Evolutionary conservation across 2,888 invertebrate genomes (phyloP).

Genomic region (Plagodis dolabraria): DNA sequence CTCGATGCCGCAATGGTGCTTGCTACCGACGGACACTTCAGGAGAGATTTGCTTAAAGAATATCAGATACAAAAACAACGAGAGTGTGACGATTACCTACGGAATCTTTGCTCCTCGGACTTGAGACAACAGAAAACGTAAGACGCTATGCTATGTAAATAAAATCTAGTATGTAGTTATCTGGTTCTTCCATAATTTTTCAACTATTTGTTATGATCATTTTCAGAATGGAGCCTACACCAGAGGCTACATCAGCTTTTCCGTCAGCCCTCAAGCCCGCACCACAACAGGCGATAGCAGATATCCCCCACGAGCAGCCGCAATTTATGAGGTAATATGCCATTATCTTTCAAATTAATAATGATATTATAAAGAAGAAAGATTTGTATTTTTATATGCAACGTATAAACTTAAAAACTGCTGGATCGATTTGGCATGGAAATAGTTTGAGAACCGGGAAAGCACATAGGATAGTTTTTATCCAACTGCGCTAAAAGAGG

Average conservation of each 20-base stretch:
- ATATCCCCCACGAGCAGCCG: slow-evolving; percentile 47
- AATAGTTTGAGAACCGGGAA: too few species aligned
- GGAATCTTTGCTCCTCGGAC: slow-evolving; percentile 74
- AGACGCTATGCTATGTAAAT: neutral
- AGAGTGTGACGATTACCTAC: slow-evolving; percentile 78
- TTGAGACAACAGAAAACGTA: slow-evolving; percentile 69
- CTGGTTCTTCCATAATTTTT: neutral
- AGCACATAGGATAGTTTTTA: too few species aligned
- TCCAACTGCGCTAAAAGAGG: too few species aligned
- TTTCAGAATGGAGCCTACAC: slow-evolving; percentile 68
- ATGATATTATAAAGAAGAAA: too few species aligned
- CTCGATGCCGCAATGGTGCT: slow-evolving; percentile 54
- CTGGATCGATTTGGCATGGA: too few species aligned
- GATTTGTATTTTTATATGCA: too few species aligned
- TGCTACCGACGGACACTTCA: slow-evolving; percentile 67
- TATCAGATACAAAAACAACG: slow-evolving; percentile 92
- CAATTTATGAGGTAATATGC: slow-evolving; percentile 51
- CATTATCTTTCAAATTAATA: too few species aligned
- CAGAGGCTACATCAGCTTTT: slow-evolving; percentile 55
- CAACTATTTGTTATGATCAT: neutral
- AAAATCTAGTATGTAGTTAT: neutral
- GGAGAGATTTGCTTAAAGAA: slow-evolving; percentile 91
- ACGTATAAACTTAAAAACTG: too few species aligned
- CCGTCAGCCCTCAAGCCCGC: slow-evolving; percentile 50
- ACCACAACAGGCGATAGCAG: slow-evolving; percentile 36